Evolutionary conservation across 2,797 vertebrate genomes (phyloP), one percentile per base, ranked within the genome.

Genomic region (Carduelis carduelis): DNA sequence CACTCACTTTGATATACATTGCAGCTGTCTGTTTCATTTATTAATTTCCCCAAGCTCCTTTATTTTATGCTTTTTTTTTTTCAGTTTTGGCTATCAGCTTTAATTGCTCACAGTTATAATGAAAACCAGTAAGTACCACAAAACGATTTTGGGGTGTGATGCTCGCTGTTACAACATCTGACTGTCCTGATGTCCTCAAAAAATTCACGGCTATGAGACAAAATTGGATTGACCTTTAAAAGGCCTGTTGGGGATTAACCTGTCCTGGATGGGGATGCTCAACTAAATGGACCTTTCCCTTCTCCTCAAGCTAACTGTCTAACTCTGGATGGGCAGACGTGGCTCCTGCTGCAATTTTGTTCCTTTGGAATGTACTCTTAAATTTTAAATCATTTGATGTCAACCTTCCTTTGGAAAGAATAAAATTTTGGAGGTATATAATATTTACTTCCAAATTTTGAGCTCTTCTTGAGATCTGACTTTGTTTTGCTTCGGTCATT

Each of bases 1-100:
- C 63, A 47, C 17, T 86, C 80, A 75, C 14, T 78, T 91, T 76
- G 74, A 66, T 79, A 87, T 63, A 50, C 11, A 70, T 81, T 83
- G 34, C 26, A 87, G 47, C 7, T 2, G 0, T 53, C 72, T 89
- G 39, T 84, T 91, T 87, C 2, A 52, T 78, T 75, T 84, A 72
- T 55, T 76, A 70, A 84, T 93, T 87, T 86, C 24, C 21, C 17
- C 14, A 23, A 3, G 2, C 7, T 79, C 22, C 17, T 11, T 91
- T 76, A 37, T 69, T 49, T 64, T 66, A 56, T 23, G 9, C 2
- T 93, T 75, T 93, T 75, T 76, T 53, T 32, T 55, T 30, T 49
- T 2, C 13, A 20, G 49, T 57, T 91, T 91, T 75, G 24, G 5
- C 77, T 83, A 75, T 72, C 16, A 81, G 4, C 39, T 83, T 87